Conservation (phyloP, 2,888 invertebrate genomes). For the Galerucella nymphaeae region DNA sequence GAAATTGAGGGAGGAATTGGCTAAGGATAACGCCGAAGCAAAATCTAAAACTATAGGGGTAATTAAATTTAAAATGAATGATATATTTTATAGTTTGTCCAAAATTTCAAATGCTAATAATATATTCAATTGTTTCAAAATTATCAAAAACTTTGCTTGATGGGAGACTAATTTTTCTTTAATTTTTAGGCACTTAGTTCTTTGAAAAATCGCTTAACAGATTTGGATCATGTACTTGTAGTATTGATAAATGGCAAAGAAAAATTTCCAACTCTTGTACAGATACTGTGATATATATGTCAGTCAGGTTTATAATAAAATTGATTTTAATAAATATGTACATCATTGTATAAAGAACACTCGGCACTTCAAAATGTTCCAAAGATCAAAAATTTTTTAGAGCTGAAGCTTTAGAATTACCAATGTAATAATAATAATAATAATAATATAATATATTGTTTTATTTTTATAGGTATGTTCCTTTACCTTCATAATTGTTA, state of each 20-base stretch:
- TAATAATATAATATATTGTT: too few relatives aligned
- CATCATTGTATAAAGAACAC: too few relatives aligned
- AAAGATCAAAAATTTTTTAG: too few relatives aligned
- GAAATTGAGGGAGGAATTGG: slow-evolving; percentile 45
- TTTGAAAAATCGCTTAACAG: slow-evolving; percentile 52
- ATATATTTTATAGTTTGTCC: neutral
- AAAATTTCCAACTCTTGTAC: slow-evolving; percentile 52
- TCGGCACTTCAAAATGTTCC: too few relatives aligned
- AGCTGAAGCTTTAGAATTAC: too few relatives aligned
- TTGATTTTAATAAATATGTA: neutral
- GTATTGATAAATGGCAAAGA: slow-evolving; percentile 51
- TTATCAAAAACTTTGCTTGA: neutral
- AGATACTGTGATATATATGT: slow-evolving; percentile 46
- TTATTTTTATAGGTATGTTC: too few relatives aligned
- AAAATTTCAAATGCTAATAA: neutral
- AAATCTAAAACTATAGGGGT: slow-evolving; percentile 51
- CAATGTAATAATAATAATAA: too few relatives aligned
- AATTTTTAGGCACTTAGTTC: slow-evolving; percentile 52
- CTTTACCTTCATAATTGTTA: too few relatives aligned
- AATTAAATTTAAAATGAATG: slow-evolving; percentile 16
- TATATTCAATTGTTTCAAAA: slow-evolving; percentile 10
- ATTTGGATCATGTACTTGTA: slow-evolving; percentile 56
- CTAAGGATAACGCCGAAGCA: slow-evolving; percentile 48
- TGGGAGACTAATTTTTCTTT: neutral
- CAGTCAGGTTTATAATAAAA: neutral